Conservation (phyloP, 2,888 invertebrate species). For the Ochropleura leucogaster region DNA sequence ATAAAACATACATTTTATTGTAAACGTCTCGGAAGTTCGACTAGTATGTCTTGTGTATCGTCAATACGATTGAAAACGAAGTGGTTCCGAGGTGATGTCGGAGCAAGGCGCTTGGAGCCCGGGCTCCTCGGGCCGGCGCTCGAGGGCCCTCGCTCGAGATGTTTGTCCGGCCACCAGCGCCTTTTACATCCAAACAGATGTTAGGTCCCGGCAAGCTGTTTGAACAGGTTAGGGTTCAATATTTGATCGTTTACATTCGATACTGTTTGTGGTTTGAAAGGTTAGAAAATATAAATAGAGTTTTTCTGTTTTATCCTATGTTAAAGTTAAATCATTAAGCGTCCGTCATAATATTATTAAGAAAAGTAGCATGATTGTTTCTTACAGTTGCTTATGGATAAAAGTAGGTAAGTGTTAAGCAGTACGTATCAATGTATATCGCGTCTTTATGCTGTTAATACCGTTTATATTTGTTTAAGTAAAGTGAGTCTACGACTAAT, state of each 20-base stretch:
- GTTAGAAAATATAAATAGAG: not conserved
- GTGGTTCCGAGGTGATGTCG: conserved; percentile 36
- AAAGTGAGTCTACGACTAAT: not conserved
- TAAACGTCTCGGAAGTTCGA: conserved; percentile 13
- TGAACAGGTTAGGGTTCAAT: conserved; percentile 43
- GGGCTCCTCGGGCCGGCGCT: conserved; percentile 16
- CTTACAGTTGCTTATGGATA: not conserved
- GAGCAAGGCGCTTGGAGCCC: not conserved
- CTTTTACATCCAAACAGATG: conserved; percentile 59
- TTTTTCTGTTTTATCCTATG: not conserved
- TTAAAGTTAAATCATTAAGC: not conserved
- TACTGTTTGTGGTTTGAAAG: conserved; percentile 35
- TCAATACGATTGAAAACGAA: conserved; percentile 40
- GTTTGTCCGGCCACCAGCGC: conserved; percentile 61
- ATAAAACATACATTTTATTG: conserved; percentile 11
- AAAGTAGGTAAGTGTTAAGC: not conserved
- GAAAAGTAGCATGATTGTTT: not conserved
- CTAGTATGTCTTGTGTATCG: conserved; percentile 33
- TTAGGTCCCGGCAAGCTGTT: conserved; percentile 37
- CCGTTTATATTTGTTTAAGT: not conserved
- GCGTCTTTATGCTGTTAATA: no score
- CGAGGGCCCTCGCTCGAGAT: conserved; percentile 58
- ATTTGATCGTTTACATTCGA: conserved; percentile 51
- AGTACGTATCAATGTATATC: not conserved
- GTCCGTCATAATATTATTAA: not conserved